Evolutionary conservation across 2,113 vertebrate genomes (phyloP).

Genomic region (Edolisoma coerulescens): DNA sequence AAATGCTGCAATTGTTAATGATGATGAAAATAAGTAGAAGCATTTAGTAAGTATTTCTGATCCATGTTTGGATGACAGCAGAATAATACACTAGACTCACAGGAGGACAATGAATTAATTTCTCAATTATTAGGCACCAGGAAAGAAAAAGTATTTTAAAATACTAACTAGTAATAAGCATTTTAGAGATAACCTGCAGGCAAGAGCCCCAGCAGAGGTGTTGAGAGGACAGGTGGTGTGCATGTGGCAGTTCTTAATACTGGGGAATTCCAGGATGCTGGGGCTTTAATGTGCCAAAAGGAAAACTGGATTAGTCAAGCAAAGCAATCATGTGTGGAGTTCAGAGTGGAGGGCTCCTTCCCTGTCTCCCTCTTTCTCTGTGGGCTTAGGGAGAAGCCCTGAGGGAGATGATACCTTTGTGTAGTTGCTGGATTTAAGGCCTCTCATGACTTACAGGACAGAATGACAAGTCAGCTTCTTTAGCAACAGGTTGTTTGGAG

Average conservation of each 20-base stretch:
- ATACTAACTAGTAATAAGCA: not conserved
- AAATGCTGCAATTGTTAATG: slow-evolving; percentile 47
- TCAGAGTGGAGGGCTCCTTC: not conserved
- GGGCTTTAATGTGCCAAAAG: not conserved
- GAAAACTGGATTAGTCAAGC: not conserved
- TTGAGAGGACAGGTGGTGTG: not conserved
- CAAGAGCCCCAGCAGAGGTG: not conserved
- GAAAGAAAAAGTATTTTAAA: not conserved
- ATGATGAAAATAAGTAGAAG: slow-evolving; percentile 31
- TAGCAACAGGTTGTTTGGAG: not conserved
- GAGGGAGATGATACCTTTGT: not conserved
- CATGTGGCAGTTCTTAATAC: not conserved
- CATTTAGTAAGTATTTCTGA: slow-evolving; percentile 33
- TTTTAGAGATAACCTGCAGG: not conserved
- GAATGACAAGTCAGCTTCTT: not conserved
- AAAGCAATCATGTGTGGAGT: not conserved
- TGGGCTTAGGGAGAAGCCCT: not conserved
- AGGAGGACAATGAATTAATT: slow-evolving; percentile 37
- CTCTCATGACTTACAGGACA: not conserved
- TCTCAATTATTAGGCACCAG: slow-evolving; percentile 1
- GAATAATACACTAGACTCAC: slow-evolving; percentile 32
- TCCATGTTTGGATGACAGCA: slow-evolving; percentile 34
- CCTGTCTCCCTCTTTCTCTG: not conserved
- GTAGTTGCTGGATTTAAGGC: not conserved
- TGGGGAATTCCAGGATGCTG: not conserved